Base-by-base conservation (phyloP, 2,888 invertebrate genomes). In the Junonia oenone region DNA sequence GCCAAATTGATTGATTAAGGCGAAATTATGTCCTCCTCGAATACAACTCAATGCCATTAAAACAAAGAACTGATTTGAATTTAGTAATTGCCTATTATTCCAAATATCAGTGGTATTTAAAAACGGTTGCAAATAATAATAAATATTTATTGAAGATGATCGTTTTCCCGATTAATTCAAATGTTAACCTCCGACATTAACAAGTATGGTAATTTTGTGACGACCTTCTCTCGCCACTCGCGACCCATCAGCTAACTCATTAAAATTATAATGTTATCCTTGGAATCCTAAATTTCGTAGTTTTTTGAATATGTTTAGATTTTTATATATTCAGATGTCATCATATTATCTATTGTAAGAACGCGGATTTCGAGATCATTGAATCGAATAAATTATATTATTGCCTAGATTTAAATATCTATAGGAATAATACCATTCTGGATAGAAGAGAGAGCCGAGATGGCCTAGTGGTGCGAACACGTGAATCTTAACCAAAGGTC, bases 191-290 rank as follows among this genome's bases (percentile, higher is more conserved):
- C 38, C 26, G 53, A 38, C 59, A 57, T 60, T 48, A 54, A 13
- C 13, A 8, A 13, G 51, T 64, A 63, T 66, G 63, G 26, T 62
- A 65, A 65, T 65, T 46, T 15, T 9, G 1, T 29, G 5, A 43
- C 40, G 60, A 59, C 65, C 64, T 63, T 58, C 58, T 51, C 38
- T 47, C 37, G 27, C 51, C 33, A 43, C 33, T 56, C 55, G 53
- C 15, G 29, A 48, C 48, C 45, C 51, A 48, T 58, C 53, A 55
- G 60, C 58, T 22, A 62, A 63, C 67, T 73, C 65, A 76, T 76
- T 75, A 72, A 68, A 70, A 69, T 70, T 73, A 67, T 65, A 65
- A 72, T 69, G 63, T 61, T 58, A 71, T 72, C 73, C 73, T 78
- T 76, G 78, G 68, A 69, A 75, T 73, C 61, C 55, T 64, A 69